These are phyloP conservation scores for Halcyon smyrnensis DNA, from an alignment of 2,797 vertebrate species.

Conservation along the genomic window DNA sequence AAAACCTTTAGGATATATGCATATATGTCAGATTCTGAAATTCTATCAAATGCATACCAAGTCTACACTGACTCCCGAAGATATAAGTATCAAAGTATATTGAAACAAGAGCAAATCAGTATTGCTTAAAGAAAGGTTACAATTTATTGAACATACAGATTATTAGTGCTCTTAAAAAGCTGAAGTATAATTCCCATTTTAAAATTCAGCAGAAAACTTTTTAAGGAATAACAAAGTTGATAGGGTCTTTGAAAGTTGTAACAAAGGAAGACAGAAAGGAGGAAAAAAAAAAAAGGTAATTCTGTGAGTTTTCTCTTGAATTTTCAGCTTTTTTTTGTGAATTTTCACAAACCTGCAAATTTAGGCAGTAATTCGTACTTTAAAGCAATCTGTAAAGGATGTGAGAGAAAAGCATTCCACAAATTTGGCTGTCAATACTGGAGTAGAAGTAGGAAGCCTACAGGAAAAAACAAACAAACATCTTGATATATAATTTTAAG, in stretches of 20 bases:
- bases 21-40: neutral
- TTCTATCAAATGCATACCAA: neutral
- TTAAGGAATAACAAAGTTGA: neutral
- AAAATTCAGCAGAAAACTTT: neutral
- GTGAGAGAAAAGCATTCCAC: neutral
- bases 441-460: neutral
- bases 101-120: neutral
- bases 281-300: neutral
- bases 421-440: neutral
- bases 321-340: too few relatives aligned
- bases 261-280: neutral
- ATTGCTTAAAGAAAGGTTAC: neutral
- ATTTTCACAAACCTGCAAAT: neutral
- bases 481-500: neutral
- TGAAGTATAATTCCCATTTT: neutral
- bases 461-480: neutral
- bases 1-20: neutral
- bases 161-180: neutral
- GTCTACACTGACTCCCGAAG: neutral
- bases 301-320: slow-evolving; percentile 14
- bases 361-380: neutral
- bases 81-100: neutral
- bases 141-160: neutral
- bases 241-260: neutral
- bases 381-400: neutral